Conservation (phyloP, 2,888 invertebrate genomes). For the Epirrita christyi region DNA sequence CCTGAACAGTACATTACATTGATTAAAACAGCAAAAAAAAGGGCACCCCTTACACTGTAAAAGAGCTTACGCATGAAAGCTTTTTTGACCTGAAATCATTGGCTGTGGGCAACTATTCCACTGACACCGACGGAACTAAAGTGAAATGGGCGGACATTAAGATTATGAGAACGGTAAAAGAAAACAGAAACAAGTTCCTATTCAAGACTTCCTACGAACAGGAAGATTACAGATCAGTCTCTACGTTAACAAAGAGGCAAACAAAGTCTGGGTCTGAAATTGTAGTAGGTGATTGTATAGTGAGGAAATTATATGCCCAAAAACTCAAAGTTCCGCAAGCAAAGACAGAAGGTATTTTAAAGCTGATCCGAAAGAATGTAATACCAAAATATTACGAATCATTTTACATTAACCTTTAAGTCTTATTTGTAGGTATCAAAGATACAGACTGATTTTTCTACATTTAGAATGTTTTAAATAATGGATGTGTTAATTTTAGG, state of each 20-base stretch:
- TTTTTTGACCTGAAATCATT: constrained; percentile 15
- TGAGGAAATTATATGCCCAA: constrained; percentile 1
- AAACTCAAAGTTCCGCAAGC: too few relatives aligned
- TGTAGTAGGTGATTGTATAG: not conserved
- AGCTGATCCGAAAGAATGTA: constrained; percentile 7
- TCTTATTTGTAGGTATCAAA: too few relatives aligned
- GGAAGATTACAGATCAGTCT: constrained; percentile 3
- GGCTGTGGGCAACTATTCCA: constrained; percentile 8
- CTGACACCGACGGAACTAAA: not conserved
- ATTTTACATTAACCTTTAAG: too few relatives aligned
- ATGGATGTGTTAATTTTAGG: too few relatives aligned
- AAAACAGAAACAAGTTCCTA: constrained; percentile 11
- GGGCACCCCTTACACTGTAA: not conserved
- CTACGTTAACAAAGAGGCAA: constrained; percentile 9
- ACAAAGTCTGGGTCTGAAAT: constrained; percentile 5
- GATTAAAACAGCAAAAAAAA: constrained; percentile 27
- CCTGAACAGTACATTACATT: constrained; percentile 47
- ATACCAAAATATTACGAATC: constrained; percentile 18
- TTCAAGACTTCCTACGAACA: constrained; percentile 17
- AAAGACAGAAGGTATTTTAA: constrained; percentile 3
- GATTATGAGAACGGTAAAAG: constrained; percentile 5
- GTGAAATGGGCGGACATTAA: constrained; percentile 11
- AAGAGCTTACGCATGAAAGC: constrained; percentile 5
- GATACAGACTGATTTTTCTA: too few relatives aligned
- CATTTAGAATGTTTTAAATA: too few relatives aligned